Evolutionary conservation across 2,888 invertebrate genomes (phyloP).

Genomic region (Cancer borealis): DNA sequence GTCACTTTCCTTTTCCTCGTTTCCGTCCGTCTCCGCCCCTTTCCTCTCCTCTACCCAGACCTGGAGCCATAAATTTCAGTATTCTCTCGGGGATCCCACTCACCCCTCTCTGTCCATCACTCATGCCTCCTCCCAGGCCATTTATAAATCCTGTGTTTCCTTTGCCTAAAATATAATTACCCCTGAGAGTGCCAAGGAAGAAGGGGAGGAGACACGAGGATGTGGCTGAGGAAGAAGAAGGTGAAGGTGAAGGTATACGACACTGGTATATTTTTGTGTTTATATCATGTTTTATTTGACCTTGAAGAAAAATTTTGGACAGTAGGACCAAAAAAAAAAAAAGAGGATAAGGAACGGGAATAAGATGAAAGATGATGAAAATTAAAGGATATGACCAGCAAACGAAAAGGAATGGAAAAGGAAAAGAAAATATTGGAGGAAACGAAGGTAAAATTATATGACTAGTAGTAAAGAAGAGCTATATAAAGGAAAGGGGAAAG

Average conservation of each 20-base stretch:
- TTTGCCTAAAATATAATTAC: conserved; percentile 4
- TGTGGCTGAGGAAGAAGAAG: neutral
- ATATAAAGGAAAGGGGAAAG: neutral
- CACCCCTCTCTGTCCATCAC: neutral
- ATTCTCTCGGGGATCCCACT: neutral
- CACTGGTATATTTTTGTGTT: no score
- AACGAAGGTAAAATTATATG: neutral
- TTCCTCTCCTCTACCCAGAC: neutral
- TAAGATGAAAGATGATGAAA: neutral
- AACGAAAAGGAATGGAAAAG: neutral
- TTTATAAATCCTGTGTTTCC: neutral
- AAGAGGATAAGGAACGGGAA: neutral
- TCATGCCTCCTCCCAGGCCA: neutral
- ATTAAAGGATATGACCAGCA: neutral
- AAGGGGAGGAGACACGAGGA: neutral
- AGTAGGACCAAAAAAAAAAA: neutral
- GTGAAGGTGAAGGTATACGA: neutral
- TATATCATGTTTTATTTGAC: no score
- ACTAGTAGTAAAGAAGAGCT: no score
- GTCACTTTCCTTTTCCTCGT: neutral
- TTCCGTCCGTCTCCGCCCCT: neutral
- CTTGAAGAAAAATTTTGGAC: no score
- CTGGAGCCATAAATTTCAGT: neutral
- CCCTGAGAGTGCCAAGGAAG: neutral
- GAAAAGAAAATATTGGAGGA: no score